These are phyloP conservation scores for Gila robusta DNA, from an alignment of 2,797 vertebrate genomes.

Conservation along the genomic window DNA sequence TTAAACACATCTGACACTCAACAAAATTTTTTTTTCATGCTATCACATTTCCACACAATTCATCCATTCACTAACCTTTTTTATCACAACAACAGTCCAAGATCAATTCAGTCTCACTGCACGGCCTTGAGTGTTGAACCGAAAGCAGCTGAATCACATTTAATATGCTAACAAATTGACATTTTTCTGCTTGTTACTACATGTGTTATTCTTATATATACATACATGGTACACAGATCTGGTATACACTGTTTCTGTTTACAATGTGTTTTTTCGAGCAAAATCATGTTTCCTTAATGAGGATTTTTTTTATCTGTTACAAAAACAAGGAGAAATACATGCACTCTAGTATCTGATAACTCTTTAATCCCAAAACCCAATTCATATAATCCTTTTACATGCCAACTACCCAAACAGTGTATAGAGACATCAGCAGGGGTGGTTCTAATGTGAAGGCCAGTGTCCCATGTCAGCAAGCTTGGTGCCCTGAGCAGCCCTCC, in stretches of 20 bases:
- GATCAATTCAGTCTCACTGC: not conserved
- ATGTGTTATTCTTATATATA: too few species aligned
- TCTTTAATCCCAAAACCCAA: slow-evolving; percentile 34
- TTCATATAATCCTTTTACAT: slow-evolving; percentile 40
- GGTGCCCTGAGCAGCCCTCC: not conserved
- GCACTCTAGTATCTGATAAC: slow-evolving; percentile 40
- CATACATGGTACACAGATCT: too few species aligned
- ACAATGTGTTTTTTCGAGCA: not conserved
- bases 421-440: not conserved
- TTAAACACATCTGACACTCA: slow-evolving; percentile 22
- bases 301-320: not conserved
- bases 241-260: too few species aligned
- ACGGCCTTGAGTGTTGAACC: not conserved
- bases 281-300: slow-evolving; percentile 35
- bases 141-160: not conserved
- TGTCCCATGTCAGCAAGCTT: not conserved
- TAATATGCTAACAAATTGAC: not conserved
- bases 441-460: not conserved
- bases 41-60: not conserved
- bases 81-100: not conserved
- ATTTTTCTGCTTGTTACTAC: too few species aligned
- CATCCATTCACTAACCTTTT: not conserved
- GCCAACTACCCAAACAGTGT: slow-evolving; percentile 29
- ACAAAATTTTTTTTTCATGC: not conserved
- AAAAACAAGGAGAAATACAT: slow-evolving; percentile 36